These are phyloP conservation scores for Melanotaenia boesemani DNA, from an alignment of 2,797 vertebrate genomes.

Conservation along the genomic window DNA sequence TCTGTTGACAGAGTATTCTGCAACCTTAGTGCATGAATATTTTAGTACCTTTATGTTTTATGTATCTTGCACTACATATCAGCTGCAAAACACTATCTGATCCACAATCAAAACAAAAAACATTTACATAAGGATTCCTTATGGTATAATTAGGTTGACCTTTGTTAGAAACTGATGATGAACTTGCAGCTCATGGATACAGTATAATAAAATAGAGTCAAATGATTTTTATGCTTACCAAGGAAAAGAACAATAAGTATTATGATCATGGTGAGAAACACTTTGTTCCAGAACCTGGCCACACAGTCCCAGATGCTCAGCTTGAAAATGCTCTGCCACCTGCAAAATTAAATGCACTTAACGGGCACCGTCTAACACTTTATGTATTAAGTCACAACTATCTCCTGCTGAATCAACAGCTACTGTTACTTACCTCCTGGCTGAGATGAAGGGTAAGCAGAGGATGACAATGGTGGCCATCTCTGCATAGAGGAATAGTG, in stretches of 20 bases:
- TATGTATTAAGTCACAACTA: neutral
- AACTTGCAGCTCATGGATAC: neutral
- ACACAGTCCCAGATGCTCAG: slow-evolving; percentile 88
- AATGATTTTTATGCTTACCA: slow-evolving; percentile 82
- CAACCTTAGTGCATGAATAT: no score
- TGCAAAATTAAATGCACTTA: slow-evolving; percentile 30
- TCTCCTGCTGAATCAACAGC: neutral
- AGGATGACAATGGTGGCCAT: slow-evolving; percentile 87
- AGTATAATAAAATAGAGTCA: neutral
- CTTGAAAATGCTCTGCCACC: slow-evolving; percentile 82
- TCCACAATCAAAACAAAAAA: neutral
- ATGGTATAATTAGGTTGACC: neutral
- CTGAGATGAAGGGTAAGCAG: slow-evolving; percentile 90
- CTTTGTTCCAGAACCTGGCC: slow-evolving; percentile 90
- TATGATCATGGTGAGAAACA: slow-evolving; percentile 93
- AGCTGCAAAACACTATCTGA: no score
- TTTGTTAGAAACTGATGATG: neutral
- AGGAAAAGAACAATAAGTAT: slow-evolving; percentile 92
- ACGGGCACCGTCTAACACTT: neutral
- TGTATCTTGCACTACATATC: no score
- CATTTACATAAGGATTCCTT: neutral
- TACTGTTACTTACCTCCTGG: slow-evolving; percentile 79
- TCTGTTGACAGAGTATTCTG: no score
- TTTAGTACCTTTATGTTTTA: no score
- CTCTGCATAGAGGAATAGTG: slow-evolving; percentile 89